Evolutionary conservation across 1,140 invertebrate genomes (phyloP).

Genomic region (Conus ventricosus): DNA sequence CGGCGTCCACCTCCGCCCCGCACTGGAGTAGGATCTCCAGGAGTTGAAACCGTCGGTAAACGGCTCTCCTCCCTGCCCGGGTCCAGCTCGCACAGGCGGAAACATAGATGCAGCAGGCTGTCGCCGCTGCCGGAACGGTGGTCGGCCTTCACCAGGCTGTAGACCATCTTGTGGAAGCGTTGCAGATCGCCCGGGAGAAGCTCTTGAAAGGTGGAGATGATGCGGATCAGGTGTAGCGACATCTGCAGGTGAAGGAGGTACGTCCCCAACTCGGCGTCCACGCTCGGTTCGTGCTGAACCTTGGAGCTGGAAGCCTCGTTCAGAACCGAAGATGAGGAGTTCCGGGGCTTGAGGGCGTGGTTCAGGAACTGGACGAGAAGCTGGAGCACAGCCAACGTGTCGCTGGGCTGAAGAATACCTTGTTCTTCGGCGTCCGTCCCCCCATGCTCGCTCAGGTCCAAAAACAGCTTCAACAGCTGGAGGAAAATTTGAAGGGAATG

Average conservation of each 20-base stretch:
- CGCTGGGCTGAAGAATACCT: background rate
- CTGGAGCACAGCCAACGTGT: background rate
- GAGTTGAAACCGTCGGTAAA: background rate
- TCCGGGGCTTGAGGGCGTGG: background rate
- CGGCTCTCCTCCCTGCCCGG: background rate
- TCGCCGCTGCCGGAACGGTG: background rate
- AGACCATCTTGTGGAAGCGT: background rate
- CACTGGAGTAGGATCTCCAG: background rate
- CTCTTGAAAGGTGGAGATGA: background rate
- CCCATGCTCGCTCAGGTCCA: background rate
- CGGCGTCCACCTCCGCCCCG: background rate
- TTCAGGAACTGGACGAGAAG: background rate
- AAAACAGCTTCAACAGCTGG: background rate
- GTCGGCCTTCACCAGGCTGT: background rate
- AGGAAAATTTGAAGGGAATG: background rate
- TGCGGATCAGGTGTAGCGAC: background rate
- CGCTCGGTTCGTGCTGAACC: background rate
- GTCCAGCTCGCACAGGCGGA: background rate
- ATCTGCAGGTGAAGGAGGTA: background rate
- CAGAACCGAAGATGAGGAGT: background rate
- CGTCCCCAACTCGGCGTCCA: background rate
- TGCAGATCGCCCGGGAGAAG: background rate
- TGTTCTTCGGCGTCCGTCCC: background rate
- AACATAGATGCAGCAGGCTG: background rate
- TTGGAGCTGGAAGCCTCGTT: background rate